A percentile compares a stretch with the other conserved stretches of the same genome.
phyloP scores from a whole-genome alignment of 2,888 invertebrate species.

The Conistra vaccinii region DNA sequence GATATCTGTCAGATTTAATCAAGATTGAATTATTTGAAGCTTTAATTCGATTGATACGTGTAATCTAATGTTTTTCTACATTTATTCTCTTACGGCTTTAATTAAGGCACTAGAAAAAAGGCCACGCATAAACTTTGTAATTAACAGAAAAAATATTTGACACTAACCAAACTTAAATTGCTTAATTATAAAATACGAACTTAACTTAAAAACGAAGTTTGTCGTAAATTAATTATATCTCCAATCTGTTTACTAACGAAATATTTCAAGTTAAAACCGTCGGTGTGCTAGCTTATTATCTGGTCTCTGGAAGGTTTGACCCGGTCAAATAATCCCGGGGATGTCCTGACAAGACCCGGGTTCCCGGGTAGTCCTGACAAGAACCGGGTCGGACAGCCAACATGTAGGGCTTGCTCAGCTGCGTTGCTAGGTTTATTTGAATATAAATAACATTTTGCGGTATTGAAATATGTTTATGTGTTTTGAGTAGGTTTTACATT shows the following conservation, averaged over 20 bases:
- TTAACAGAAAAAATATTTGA: neutral
- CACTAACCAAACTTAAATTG: neutral
- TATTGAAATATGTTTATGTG: neutral
- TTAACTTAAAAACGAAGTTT: neutral
- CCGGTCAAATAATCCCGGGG: slow-evolving; percentile 64
- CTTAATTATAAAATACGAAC: neutral
- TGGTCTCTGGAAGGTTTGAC: slow-evolving; percentile 53
- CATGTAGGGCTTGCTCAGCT: slow-evolving; percentile 43
- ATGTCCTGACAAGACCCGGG: slow-evolving; percentile 49
- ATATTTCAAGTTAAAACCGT: slow-evolving; percentile 60
- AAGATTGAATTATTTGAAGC: no score
- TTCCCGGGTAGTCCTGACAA: slow-evolving; percentile 51
- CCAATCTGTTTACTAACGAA: slow-evolving; percentile 29
- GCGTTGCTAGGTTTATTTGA: slow-evolving; percentile 43
- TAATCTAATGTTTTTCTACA: no score
- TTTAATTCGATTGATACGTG: no score
- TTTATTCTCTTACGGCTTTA: neutral
- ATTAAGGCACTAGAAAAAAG: neutral
- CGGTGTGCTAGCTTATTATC: slow-evolving; percentile 55
- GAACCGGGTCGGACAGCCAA: slow-evolving; percentile 62
- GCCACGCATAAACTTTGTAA: neutral
- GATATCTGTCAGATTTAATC: no score
- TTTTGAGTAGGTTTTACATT: neutral
- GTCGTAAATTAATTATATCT: slow-evolving; percentile 40
- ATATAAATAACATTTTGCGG: slow-evolving; percentile 29